Base-by-base conservation (phyloP, 2,113 vertebrate genomes). In the Barnardius zonarius region DNA sequence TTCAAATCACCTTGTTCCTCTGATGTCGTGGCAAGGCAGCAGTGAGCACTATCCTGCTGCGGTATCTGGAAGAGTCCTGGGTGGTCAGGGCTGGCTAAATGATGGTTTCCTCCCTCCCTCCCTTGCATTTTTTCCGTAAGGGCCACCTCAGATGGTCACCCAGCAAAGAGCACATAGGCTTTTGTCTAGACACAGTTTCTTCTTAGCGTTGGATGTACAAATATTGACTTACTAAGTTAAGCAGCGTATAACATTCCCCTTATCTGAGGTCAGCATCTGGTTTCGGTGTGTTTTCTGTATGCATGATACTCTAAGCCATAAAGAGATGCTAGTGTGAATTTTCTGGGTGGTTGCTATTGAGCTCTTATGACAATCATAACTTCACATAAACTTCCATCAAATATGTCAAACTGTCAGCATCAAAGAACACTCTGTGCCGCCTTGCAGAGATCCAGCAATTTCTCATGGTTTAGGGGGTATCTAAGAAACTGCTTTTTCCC, bases 281-380 rank as follows among this genome's bases (percentile, higher is more conserved):
- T 75, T 84, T 79, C 73, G 31, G 43, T 27, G 18, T 0, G 0
- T 72, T 88, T 84, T 27, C n/a, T 33, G 1, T 11, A 2, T 1
- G 10, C 27, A 11, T 17, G 73, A 30, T 25, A 13, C 31, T 12
- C 35, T 25, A 22, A 79, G 16, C 49, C 69, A 3, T 1, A 51
- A 43, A 46, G 52, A 76, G 24, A 23, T 72, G 13, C 39, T n/a
- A 8, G 7, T 44, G 41, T 25, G 72, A 54, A 67, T n/a, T 49
- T 23, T 39, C 61, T 49, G 76, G 39, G 54, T 43, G 87, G 75
- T 44, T 93, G 78, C 52, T 69, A 0, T 41, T 14, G n/a, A 92
- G 54, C 44, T 93, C 31, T 41, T 35, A 23, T 0, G 55, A 17
- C 3, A 55, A 24, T n/a, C 48, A 13, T 19, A 84, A 27, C 35